phyloP scores from a whole-genome alignment of 2,888 invertebrate species.

The Cyclophora punctaria region DNA sequence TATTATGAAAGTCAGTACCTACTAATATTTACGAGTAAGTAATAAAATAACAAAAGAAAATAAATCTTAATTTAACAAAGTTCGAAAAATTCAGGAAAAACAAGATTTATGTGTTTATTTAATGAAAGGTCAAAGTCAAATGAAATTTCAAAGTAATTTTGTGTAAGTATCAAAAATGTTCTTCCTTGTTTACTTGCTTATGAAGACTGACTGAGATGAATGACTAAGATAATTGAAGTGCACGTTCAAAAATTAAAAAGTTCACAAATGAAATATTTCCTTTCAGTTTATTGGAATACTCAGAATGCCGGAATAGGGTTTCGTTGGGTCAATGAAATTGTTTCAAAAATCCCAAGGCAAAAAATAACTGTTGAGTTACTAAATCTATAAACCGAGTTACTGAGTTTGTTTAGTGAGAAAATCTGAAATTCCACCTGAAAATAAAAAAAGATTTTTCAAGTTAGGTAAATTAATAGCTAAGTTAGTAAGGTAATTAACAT shows the following conservation, averaged over 20 bases:
- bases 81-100: slow-evolving; percentile 19
- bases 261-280: slow-evolving; percentile 15
- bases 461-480: too few species aligned
- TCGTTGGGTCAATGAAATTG: too few species aligned
- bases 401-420: too few species aligned
- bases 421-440: too few species aligned
- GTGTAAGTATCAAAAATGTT: slow-evolving; percentile 43
- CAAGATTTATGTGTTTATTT: slow-evolving; percentile 30
- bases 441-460: too few species aligned
- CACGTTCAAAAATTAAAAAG: slow-evolving; percentile 45
- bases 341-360: too few species aligned
- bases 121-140: slow-evolving; percentile 31
- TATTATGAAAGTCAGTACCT: too few species aligned
- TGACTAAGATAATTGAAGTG: slow-evolving; percentile 54
- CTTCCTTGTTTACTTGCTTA: slow-evolving; percentile 34
- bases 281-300: too few species aligned
- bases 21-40: not conserved
- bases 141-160: slow-evolving; percentile 32
- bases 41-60: not conserved
- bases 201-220: slow-evolving; percentile 61
- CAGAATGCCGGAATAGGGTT: too few species aligned
- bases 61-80: slow-evolving; percentile 1
- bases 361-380: too few species aligned
- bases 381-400: too few species aligned
- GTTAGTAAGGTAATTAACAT: too few species aligned